Conservation (phyloP, 2,797 vertebrate species). For the Ctenochaetus hawaiiensis region DNA sequence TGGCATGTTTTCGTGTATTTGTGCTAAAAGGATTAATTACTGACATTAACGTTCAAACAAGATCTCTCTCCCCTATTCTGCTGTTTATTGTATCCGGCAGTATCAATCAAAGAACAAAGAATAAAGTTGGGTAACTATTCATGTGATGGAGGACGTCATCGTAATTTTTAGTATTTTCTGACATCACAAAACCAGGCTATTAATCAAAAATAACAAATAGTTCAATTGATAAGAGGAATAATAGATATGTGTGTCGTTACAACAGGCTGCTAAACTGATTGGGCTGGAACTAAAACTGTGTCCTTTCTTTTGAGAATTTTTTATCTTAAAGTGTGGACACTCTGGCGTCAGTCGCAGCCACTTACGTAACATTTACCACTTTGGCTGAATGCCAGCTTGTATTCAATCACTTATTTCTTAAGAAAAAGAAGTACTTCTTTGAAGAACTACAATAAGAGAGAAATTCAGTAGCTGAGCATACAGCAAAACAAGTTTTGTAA, state of each 20-base stretch:
- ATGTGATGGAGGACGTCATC: not conserved
- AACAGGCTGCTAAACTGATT: not conserved
- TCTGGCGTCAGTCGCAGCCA: conserved; percentile 1
- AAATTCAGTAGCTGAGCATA: not conserved
- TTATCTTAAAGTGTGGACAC: conserved; percentile 2
- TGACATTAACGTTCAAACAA: not conserved
- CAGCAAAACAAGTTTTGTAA: conserved; percentile 26
- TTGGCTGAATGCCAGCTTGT: conserved; percentile 6
- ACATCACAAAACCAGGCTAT: not conserved
- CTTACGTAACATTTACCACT: conserved; percentile 26
- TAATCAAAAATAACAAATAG: not conserved
- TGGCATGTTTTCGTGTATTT: not conserved
- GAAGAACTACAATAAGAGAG: not conserved
- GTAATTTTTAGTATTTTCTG: not conserved
- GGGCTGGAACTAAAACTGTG: not conserved
- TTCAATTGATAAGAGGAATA: not conserved
- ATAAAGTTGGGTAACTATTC: not conserved
- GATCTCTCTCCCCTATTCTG: not conserved
- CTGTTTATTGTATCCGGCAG: not conserved
- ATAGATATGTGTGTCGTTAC: no score
- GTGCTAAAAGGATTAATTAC: not conserved
- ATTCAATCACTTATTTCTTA: conserved; percentile 5
- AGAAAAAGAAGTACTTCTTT: not conserved
- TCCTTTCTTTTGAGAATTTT: not conserved
- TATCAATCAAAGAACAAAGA: not conserved